These are phyloP conservation scores for Ligdia adustata DNA, from an alignment of 2,888 invertebrate genomes.

Conservation along the genomic window DNA sequence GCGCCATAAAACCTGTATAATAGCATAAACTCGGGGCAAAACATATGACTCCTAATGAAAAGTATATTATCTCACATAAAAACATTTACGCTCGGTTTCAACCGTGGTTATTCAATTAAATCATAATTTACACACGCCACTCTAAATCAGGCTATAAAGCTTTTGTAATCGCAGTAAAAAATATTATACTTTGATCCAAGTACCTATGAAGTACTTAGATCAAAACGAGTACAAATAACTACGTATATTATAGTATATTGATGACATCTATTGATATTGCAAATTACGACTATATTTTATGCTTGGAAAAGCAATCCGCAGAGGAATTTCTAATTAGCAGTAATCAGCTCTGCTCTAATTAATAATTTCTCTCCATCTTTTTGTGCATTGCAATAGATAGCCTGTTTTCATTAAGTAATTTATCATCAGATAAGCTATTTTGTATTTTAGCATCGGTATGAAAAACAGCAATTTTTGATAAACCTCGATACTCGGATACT, in stretches of 20 bases:
- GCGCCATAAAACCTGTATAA: constrained; percentile 62
- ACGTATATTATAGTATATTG: not conserved
- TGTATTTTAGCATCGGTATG: not conserved
- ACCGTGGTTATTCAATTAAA: constrained; percentile 78
- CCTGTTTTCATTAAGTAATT: no score
- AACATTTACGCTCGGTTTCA: constrained; percentile 76
- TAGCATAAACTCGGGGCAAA: constrained; percentile 60
- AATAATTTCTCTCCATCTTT: constrained; percentile 36
- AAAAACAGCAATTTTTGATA: not conserved
- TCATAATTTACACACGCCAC: constrained; percentile 78
- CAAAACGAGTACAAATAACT: not conserved
- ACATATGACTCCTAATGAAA: constrained; percentile 77
- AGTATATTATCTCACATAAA: constrained; percentile 79
- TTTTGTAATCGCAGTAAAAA: constrained; percentile 77
- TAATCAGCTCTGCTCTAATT: not conserved
- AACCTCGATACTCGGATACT: not conserved
- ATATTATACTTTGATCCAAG: constrained; percentile 68
- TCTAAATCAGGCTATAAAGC: constrained; percentile 73
- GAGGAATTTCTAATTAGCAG: not conserved
- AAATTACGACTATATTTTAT: not conserved
- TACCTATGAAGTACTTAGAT: constrained; percentile 45
- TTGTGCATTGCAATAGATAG: not conserved
- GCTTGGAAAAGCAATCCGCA: not conserved
- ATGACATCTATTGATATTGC: not conserved
- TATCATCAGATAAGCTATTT: no score